Evolutionary conservation across 2,888 invertebrate genomes (phyloP).

Genomic region (Stenodera caucasica): DNA sequence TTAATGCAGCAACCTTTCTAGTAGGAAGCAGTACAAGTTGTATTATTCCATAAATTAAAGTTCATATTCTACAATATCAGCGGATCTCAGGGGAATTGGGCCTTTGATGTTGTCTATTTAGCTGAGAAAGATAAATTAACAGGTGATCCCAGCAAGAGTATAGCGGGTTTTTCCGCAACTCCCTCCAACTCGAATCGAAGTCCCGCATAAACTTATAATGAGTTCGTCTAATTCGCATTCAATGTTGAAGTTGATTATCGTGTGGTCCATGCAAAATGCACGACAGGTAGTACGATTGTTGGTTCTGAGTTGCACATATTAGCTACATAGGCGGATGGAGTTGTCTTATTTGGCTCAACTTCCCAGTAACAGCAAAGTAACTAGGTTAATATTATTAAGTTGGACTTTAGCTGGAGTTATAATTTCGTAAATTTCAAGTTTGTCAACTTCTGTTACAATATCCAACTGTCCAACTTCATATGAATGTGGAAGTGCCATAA

Average conservation of each 20-base stretch:
- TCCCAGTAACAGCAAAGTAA: constrained; percentile 10
- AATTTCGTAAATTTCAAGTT: constrained; percentile 12
- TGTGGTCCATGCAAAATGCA: neutral
- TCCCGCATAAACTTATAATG: no score
- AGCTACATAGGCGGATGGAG: neutral
- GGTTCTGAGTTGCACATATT: neutral
- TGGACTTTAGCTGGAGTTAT: constrained; percentile 8
- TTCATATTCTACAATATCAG: constrained; percentile 8
- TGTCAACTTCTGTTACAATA: constrained; percentile 14
- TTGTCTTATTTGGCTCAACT: neutral
- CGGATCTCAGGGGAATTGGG: neutral
- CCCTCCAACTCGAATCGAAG: no score
- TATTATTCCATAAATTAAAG: constrained; percentile 27
- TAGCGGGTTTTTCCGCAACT: no score
- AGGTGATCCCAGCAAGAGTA: neutral
- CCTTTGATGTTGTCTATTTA: constrained; percentile 17
- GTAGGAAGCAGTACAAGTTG: constrained; percentile 12
- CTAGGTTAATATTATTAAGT: constrained; percentile 18
- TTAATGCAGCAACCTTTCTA: constrained; percentile 10
- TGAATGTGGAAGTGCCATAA: neutral
- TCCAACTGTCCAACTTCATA: neutral
- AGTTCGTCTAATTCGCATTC: neutral
- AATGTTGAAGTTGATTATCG: neutral
- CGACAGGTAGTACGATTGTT: constrained; percentile 1
- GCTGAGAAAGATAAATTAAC: neutral